Evolutionary conservation across 1,140 invertebrate species (phyloP).

Genomic region (Bombus pyrosoma): DNA sequence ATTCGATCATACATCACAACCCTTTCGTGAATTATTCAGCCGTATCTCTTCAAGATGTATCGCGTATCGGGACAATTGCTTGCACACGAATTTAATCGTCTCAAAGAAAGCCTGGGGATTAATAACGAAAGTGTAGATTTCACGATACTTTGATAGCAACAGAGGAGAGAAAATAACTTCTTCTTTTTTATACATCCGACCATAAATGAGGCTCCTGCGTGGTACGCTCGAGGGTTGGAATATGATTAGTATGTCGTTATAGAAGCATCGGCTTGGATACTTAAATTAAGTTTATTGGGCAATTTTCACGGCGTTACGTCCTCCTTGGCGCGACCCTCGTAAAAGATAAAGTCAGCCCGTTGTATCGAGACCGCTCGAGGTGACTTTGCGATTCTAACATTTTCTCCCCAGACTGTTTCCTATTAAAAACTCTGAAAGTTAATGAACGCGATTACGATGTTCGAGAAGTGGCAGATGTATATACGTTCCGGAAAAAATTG

Average conservation of each 20-base stretch:
- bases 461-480: slow-evolving; percentile 36
- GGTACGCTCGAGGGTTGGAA: slow-evolving; percentile 56
- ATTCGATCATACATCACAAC: slow-evolving; percentile 70
- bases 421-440: slow-evolving; percentile 50
- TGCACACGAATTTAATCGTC: not conserved
- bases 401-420: not conserved
- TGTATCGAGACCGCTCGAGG: slow-evolving; percentile 51
- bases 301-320: slow-evolving; percentile 72
- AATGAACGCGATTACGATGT: slow-evolving; percentile 52
- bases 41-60: slow-evolving; percentile 2
- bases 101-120: not conserved
- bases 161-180: not conserved
- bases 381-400: slow-evolving; percentile 12
- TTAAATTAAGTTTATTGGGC: slow-evolving; percentile 76
- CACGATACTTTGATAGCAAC: not conserved
- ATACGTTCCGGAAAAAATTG: slow-evolving; percentile 10
- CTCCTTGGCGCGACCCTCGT: slow-evolving; percentile 60
- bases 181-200: slow-evolving; percentile 37
- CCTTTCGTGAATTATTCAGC: slow-evolving; percentile 65
- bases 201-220: slow-evolving; percentile 50
- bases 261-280: slow-evolving; percentile 63
- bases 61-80: not conserved
- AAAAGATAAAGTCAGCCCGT: slow-evolving; percentile 57
- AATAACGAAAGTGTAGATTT: slow-evolving; percentile 39
- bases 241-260: slow-evolving; percentile 74